These are phyloP conservation scores for Sinonovacula constricta DNA, from an alignment of 1,140 invertebrate genomes.

Conservation along the genomic window DNA sequence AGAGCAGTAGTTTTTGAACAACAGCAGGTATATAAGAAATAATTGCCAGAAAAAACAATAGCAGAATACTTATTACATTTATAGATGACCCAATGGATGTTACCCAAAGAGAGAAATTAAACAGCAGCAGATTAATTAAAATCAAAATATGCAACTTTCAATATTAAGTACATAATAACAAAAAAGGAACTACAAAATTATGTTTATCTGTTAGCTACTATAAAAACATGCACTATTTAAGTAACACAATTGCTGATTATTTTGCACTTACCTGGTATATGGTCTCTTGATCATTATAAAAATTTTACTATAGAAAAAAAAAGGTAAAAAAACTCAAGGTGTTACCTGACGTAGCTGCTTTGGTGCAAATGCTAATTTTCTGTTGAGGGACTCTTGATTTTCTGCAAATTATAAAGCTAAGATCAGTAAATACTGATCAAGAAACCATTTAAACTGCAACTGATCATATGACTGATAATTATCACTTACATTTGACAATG, in stretches of 20 bases:
- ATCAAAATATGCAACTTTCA: no score
- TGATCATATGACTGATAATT: not conserved
- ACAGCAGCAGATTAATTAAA: no score
- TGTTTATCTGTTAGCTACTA: not conserved
- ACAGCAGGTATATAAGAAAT: no score
- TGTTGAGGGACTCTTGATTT: constrained; percentile 11
- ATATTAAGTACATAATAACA: no score
- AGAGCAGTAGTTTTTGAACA: no score
- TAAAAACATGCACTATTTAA: not conserved
- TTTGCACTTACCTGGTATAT: no score
- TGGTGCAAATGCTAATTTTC: constrained; percentile 43
- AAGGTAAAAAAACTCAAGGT: not conserved
- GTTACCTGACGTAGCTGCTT: constrained; percentile 49
- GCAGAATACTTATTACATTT: no score
- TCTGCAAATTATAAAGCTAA: constrained; percentile 29
- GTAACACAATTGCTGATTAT: not conserved
- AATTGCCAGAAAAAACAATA: no score
- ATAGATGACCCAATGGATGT: no score
- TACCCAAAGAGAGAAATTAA: no score
- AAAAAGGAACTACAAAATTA: not conserved
- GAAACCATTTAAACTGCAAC: not conserved
- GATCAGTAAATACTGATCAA: not conserved
- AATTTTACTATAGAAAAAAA: not conserved
- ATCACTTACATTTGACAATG: not conserved
- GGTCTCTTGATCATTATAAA: not conserved